phyloP scores from a whole-genome alignment of 1,140 invertebrate species.

The Drosophila fuyamai region DNA sequence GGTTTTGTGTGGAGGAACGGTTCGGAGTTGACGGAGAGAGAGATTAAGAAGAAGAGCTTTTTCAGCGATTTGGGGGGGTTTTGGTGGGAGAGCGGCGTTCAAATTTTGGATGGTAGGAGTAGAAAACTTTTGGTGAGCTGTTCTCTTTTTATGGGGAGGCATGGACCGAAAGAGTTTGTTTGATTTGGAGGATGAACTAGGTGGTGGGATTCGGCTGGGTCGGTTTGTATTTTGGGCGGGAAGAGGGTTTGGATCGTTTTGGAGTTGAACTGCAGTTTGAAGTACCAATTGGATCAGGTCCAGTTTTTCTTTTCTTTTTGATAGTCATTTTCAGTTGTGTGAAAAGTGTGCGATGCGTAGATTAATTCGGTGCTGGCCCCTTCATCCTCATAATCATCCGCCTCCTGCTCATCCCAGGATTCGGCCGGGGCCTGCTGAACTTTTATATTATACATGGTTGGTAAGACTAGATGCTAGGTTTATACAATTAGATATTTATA shows the following conservation, averaged over 20 bases:
- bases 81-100: slow-evolving; percentile 76
- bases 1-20: slow-evolving; percentile 82
- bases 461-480: slow-evolving; percentile 46
- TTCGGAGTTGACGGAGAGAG: slow-evolving; percentile 75
- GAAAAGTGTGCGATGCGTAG: slow-evolving; percentile 50
- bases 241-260: slow-evolving; percentile 30
- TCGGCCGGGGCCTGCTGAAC: slow-evolving; percentile 36
- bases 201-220: slow-evolving; percentile 22
- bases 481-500: slow-evolving; percentile 50
- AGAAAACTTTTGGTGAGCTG: slow-evolving; percentile 57
- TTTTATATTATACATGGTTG: slow-evolving; percentile 37
- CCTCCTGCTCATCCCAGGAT: slow-evolving; percentile 38
- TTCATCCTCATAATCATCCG: slow-evolving; percentile 31
- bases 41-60: slow-evolving; percentile 59
- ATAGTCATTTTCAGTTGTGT: slow-evolving; percentile 22
- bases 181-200: slow-evolving; percentile 43
- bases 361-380: slow-evolving; percentile 42
- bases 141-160: slow-evolving; percentile 47
- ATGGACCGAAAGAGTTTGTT: slow-evolving; percentile 72
- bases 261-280: slow-evolving; percentile 60
- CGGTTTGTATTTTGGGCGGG: slow-evolving; percentile 31
- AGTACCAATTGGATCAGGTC: slow-evolving; percentile 53
- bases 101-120: slow-evolving; percentile 78
- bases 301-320: slow-evolving; percentile 9
- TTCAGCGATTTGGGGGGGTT: slow-evolving; percentile 51